A percentile compares a stretch with the other conserved stretches of the same genome.
Evolutionary conservation across 2,797 vertebrate species (phyloP).

Genomic region (Cyclura pinguis): DNA sequence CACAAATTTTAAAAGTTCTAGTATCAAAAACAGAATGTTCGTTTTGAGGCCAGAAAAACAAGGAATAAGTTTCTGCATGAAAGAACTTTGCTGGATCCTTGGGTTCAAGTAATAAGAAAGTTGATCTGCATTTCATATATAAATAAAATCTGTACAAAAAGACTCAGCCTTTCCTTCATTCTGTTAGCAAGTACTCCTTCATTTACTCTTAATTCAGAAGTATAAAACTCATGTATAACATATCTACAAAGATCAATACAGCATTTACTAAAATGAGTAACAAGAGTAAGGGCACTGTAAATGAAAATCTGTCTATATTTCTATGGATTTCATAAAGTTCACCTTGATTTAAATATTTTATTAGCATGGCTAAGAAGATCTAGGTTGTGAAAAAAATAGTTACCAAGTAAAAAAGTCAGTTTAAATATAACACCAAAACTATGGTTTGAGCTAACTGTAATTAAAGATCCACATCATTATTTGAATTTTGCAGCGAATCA

Average conservation of each 20-base stretch:
- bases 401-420: neutral
- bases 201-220: constrained; percentile 21
- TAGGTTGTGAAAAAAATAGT: neutral
- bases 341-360: neutral
- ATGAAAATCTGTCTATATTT: neutral
- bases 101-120: neutral
- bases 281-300: neutral
- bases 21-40: neutral
- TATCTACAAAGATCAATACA: neutral
- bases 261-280: neutral
- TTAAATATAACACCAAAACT: neutral
- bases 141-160: constrained; percentile 31
- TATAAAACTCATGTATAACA: fast-evolving
- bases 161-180: constrained; percentile 37
- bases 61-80: neutral
- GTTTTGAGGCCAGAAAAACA: too few species aligned
- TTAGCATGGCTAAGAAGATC: neutral
- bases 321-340: neutral
- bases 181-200: constrained; percentile 36
- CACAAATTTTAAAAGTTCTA: neutral
- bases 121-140: constrained; percentile 20
- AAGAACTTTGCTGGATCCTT: neutral
- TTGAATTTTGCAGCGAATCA: neutral
- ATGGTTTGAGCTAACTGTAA: neutral
- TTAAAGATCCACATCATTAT: neutral